These are phyloP conservation scores for Capitulum mitella DNA, from an alignment of 2,888 invertebrate genomes.

Conservation along the genomic window DNA sequence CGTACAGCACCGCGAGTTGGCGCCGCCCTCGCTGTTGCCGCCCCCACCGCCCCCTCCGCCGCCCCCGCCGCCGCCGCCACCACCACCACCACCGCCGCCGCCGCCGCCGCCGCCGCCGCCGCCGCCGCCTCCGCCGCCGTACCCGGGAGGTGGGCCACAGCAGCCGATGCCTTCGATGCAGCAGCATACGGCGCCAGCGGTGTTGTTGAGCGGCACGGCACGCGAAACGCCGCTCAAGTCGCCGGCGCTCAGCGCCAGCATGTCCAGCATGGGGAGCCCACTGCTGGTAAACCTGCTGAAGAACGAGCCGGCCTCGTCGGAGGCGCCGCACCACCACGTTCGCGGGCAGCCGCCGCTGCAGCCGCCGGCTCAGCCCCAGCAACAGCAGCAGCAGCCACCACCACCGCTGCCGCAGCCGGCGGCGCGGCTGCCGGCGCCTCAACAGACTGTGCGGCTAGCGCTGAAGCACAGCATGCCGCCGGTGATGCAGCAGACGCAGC, in stretches of 20 bases:
- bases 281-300: slow-evolving; percentile 83
- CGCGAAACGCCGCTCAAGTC: slow-evolving; percentile 28
- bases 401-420: slow-evolving; percentile 36
- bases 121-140: slow-evolving; percentile 25
- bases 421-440: slow-evolving; percentile 30
- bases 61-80: slow-evolving; percentile 27
- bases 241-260: slow-evolving; percentile 37
- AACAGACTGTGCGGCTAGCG: slow-evolving; percentile 27
- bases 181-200: slow-evolving; percentile 26
- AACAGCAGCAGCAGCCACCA: slow-evolving; percentile 37
- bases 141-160: too few species aligned
- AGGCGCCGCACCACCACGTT: slow-evolving; percentile 23
- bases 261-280: slow-evolving; percentile 64
- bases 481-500: slow-evolving; percentile 21
- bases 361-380: slow-evolving; percentile 41
- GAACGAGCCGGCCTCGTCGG: slow-evolving; percentile 54
- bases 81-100: slow-evolving; percentile 7
- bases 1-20: slow-evolving; percentile 61
- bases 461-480: slow-evolving; percentile 25
- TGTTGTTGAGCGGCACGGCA: slow-evolving; percentile 18
- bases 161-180: slow-evolving; percentile 22
- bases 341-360: slow-evolving; percentile 38
- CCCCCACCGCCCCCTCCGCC: background rate
- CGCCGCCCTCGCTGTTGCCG: slow-evolving; percentile 26
- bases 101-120: slow-evolving; percentile 4